Evolutionary conservation across 2,888 invertebrate species (phyloP).

Genomic region (Hemistola chrysoprasaria): DNA sequence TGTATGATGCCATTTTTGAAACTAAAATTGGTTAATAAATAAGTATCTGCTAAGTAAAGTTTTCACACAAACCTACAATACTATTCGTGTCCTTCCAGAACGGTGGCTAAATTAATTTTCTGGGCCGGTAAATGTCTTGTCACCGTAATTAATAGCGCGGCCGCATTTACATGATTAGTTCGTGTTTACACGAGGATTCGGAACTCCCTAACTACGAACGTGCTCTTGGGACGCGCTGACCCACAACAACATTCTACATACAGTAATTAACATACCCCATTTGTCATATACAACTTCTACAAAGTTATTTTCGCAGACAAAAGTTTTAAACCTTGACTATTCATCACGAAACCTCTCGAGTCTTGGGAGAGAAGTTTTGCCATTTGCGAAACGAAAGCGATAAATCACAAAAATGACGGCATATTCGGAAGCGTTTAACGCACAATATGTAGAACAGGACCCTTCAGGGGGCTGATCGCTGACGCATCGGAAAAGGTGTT

Average conservation of each 20-base stretch:
- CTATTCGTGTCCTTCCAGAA: conserved; percentile 1
- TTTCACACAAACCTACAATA: neutral
- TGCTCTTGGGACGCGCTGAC: conserved; percentile 14
- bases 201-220: conserved; percentile 11
- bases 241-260: conserved; percentile 11
- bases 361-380: neutral
- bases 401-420: conserved; percentile 53
- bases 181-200: conserved; percentile 26
- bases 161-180: conserved; percentile 31
- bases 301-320: too few relatives aligned
- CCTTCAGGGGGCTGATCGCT: conserved; percentile 59
- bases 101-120: conserved; percentile 17
- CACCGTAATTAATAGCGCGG: conserved; percentile 28
- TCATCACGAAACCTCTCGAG: too few relatives aligned
- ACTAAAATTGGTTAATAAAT: too few relatives aligned
- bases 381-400: conserved; percentile 33
- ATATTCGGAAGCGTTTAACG: conserved; percentile 61
- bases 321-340: too few relatives aligned
- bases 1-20: too few relatives aligned
- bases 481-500: conserved; percentile 72
- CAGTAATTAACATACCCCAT: too few relatives aligned
- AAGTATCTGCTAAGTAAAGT: too few relatives aligned
- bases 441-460: conserved; percentile 65
- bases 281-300: too few relatives aligned
- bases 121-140: conserved; percentile 18